Conservation (phyloP, 2,888 invertebrate species). For the Acleris cristana region DNA sequence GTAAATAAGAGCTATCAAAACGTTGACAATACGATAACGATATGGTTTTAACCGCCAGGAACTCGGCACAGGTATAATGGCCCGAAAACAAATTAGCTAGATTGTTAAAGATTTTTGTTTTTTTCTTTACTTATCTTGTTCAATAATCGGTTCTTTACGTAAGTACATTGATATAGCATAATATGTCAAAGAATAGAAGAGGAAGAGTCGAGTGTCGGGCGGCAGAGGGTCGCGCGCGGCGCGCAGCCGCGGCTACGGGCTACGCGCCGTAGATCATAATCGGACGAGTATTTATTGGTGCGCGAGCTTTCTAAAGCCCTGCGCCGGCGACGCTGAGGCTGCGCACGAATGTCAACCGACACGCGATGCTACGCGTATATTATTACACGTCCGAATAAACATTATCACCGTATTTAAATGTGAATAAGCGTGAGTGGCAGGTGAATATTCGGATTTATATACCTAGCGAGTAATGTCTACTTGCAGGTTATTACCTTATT, state of each 20-base stretch:
- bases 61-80: too few species aligned
- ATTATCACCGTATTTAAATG: constrained; percentile 49
- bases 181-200: background rate
- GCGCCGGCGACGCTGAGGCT: constrained; percentile 53
- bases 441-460: constrained; percentile 55
- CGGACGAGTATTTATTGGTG: constrained; percentile 80
- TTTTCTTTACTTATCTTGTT: too few species aligned
- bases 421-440: constrained; percentile 55
- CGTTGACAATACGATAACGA: too few species aligned
- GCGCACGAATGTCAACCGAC: constrained; percentile 67
- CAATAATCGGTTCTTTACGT: too few species aligned
- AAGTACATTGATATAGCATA: background rate
- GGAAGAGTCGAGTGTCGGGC: background rate
- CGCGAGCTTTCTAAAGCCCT: constrained; percentile 73
- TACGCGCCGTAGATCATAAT: constrained; percentile 83
- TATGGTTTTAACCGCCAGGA: too few species aligned
- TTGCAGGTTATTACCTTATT: background rate
- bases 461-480: constrained; percentile 16
- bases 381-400: constrained; percentile 55
- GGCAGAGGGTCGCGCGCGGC: constrained; percentile 30
- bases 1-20: too few species aligned
- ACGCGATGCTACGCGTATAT: constrained; percentile 62
- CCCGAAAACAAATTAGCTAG: too few species aligned
- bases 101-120: too few species aligned
- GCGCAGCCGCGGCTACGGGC: constrained; percentile 69